These are phyloP conservation scores for Chaenogobius annularis DNA, from an alignment of 2,113 vertebrate species.

Conservation along the genomic window DNA sequence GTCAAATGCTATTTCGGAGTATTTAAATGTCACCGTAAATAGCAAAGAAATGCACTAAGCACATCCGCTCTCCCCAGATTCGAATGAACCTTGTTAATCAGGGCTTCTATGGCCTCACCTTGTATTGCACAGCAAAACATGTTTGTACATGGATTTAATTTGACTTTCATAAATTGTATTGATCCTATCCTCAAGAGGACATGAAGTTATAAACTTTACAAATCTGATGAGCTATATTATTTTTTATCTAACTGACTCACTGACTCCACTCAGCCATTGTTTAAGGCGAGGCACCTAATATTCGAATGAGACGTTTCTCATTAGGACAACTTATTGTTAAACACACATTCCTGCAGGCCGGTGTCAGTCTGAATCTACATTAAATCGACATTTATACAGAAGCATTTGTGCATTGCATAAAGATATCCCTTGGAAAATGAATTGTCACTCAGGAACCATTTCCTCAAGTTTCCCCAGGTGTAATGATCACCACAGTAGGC, in stretches of 20 bases:
- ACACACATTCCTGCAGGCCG: not conserved
- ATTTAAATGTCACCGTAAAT: conserved; percentile 5
- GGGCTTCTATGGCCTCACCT: not conserved
- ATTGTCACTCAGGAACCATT: conserved; percentile 7
- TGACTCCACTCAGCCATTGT: not conserved
- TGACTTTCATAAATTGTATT: not conserved
- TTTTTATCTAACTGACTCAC: not conserved
- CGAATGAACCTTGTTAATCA: not conserved
- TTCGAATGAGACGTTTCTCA: not conserved
- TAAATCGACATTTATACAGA: not conserved
- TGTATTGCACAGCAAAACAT: not conserved
- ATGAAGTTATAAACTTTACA: not conserved
- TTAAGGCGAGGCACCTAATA: not conserved
- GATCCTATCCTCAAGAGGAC: not conserved
- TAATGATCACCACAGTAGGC: not conserved
- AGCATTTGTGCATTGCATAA: not conserved
- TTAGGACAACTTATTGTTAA: not conserved
- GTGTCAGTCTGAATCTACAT: not conserved
- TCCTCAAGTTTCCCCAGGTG: not conserved
- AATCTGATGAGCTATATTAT: not conserved
- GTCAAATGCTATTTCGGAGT: conserved; percentile 5
- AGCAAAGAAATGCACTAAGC: not conserved
- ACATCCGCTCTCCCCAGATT: not conserved
- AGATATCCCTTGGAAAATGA: not conserved
- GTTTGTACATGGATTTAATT: not conserved